Percentiles rank a stretch among this genome's conserved stretches.
phyloP scores from a whole-genome alignment of 1,140 invertebrate species.

The Amphibalanus amphitrite region DNA sequence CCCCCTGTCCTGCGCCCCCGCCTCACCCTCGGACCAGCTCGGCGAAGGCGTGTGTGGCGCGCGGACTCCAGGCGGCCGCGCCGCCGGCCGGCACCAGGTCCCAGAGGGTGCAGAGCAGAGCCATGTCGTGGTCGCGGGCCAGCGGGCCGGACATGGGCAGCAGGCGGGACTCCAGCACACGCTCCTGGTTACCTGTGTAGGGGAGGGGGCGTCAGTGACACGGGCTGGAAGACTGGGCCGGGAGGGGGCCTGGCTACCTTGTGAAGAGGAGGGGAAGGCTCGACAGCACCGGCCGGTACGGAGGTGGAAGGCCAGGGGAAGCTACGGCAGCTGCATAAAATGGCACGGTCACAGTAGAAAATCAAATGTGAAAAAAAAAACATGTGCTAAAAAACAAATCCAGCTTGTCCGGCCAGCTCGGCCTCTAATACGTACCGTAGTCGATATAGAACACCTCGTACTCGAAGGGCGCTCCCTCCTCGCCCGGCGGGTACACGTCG shows the following conservation, averaged over 20 bases:
- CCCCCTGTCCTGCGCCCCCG: not conserved
- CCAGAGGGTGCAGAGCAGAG: not conserved
- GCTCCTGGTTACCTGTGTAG: not conserved
- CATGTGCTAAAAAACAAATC: too few relatives aligned
- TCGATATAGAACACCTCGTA: not conserved
- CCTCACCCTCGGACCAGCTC: not conserved
- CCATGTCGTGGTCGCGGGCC: not conserved
- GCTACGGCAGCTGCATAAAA: too few relatives aligned
- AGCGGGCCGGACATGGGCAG: not conserved
- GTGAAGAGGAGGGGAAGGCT: too few relatives aligned
- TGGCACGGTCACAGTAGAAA: too few relatives aligned
- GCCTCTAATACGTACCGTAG: not conserved
- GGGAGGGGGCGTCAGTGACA: too few relatives aligned
- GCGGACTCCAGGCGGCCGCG: not conserved
- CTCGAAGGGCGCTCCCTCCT: not conserved
- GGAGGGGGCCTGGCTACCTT: too few relatives aligned
- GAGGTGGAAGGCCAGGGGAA: too few relatives aligned
- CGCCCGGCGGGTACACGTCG: slow-evolving; percentile 14
- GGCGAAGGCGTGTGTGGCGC: not conserved
- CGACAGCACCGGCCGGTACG: too few relatives aligned
- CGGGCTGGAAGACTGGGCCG: too few relatives aligned
- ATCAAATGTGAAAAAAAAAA: too few relatives aligned
- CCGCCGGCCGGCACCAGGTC: not conserved
- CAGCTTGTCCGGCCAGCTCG: too few relatives aligned
- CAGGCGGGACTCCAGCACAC: not conserved